These are phyloP conservation scores for Chloebia gouldiae DNA, from an alignment of 2,113 vertebrate genomes.

Conservation along the genomic window DNA sequence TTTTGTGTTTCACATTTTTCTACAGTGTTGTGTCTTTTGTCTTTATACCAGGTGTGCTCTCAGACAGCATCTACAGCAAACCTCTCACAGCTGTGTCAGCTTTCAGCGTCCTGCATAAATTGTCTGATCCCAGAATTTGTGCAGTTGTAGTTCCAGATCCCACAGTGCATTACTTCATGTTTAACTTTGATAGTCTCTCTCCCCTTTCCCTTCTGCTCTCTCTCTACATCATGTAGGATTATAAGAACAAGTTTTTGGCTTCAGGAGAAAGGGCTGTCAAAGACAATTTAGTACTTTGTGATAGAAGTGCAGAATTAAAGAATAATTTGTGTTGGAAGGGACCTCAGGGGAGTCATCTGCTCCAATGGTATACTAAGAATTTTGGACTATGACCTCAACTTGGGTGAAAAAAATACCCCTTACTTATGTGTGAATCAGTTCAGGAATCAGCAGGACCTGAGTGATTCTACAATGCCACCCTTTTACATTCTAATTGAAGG, in stretches of 20 bases:
- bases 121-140: not conserved
- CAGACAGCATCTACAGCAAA: not conserved
- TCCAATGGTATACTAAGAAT: not conserved
- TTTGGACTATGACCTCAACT: not conserved
- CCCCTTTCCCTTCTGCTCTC: not conserved
- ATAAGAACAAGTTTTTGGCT: not conserved
- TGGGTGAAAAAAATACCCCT: not conserved
- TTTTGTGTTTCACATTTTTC: not conserved
- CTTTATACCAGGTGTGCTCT: not conserved
- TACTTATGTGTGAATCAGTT: not conserved
- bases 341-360: not conserved
- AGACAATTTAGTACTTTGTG: not conserved
- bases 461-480: not conserved
- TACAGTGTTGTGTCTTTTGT: not conserved
- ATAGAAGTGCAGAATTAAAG: not conserved
- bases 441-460: not conserved
- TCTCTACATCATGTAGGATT: not conserved
- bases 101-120: not conserved
- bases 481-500: not conserved
- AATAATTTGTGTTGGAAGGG: not conserved
- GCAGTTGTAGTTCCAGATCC: not conserved
- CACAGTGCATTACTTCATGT: not conserved
- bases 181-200: not conserved
- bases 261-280: not conserved
- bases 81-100: not conserved